phyloP scores from a whole-genome alignment of 2,113 vertebrate genomes.

The Aegotheles bennettii region DNA sequence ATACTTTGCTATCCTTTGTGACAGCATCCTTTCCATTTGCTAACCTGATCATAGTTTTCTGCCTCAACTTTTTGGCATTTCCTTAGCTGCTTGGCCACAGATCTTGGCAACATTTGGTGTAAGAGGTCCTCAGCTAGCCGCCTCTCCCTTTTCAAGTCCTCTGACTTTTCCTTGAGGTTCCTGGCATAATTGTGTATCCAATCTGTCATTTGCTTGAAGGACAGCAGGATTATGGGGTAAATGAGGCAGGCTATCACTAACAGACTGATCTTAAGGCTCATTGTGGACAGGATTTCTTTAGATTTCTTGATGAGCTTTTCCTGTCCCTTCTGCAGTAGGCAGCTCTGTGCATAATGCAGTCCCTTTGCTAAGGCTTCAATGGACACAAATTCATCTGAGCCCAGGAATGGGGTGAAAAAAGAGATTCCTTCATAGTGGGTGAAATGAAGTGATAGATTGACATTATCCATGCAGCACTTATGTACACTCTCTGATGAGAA shows the following conservation, averaged over 20 bases:
- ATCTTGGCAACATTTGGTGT: conserved; percentile 89
- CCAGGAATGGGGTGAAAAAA: neutral
- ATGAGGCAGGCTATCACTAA: conserved; percentile 77
- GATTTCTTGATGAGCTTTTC: conserved; percentile 67
- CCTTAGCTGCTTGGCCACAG: conserved; percentile 85
- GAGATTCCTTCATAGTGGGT: conserved; percentile 26
- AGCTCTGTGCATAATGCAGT: conserved; percentile 39
- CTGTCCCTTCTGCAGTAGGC: conserved; percentile 66
- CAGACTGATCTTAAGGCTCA: conserved; percentile 79
- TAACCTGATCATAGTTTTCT: conserved; percentile 86
- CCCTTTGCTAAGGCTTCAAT: neutral
- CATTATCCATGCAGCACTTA: conserved; percentile 74
- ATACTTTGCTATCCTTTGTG: neutral
- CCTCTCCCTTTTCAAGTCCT: conserved; percentile 80
- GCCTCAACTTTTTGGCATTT: conserved; percentile 81
- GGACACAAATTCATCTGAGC: neutral
- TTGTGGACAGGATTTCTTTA: conserved; percentile 65
- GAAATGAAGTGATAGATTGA: conserved; percentile 51
- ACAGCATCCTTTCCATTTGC: neutral
- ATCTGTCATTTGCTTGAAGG: conserved; percentile 85
- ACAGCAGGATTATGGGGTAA: conserved; percentile 82
- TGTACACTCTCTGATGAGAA: conserved; percentile 69
- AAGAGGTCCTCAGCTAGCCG: conserved; percentile 83
- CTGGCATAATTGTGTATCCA: conserved; percentile 84
- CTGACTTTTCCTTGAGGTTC: conserved; percentile 77